Base-by-base conservation (phyloP, 2,888 invertebrate species). In the Campoplex nolae region DNA sequence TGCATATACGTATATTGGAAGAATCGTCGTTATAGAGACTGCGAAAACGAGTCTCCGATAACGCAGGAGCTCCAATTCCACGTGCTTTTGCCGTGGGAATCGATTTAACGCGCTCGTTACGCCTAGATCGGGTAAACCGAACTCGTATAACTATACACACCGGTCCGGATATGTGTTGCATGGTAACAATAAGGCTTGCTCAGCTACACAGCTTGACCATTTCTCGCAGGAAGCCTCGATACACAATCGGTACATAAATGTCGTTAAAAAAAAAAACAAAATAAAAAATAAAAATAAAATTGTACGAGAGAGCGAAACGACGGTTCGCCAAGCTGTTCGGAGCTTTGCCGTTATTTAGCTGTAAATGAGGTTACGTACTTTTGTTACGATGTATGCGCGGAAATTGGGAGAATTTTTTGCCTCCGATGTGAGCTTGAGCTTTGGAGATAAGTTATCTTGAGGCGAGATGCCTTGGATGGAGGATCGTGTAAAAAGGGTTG, bases 51-150 rank as follows among this genome's bases (percentile, higher is more conserved):
- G 87, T 85, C 84, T 87, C 87, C 87, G 87, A 87, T 87, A 87
- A 87, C 87, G 84, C 87, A 67, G 70, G 83, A 87, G 87, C 87
- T 87, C 87, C 84, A 83, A 87, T 87, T 87, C 87, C 87, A 85
- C 84, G 80, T 77, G 79, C 76, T 82, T 75, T 73, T 74, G 68
- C 83, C 89, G 89, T 89, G 89, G 89, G 89, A 89, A 89, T 88
- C 87, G 86, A 89, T 89, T 89, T 86, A 85, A 89, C 84, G 83
- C 81, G 85, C 81, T 86, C 87, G 84, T 83, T 87, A 85, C 88
- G 83, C 87, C 81, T 74, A 86, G 83, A 85, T 88, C 87, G 80
- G 85, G 79, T 82, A 88, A 87, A 87, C 85, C 80, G 79, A 70
- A 56, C 1, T 70, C 48, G n/a, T 77, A 73, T 82, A 68, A n/a